Percentiles rank a stretch among this genome's conserved stretches.
phyloP scores from a whole-genome alignment of 2,113 vertebrate genomes.

The Gracilinanus agilis region DNA sequence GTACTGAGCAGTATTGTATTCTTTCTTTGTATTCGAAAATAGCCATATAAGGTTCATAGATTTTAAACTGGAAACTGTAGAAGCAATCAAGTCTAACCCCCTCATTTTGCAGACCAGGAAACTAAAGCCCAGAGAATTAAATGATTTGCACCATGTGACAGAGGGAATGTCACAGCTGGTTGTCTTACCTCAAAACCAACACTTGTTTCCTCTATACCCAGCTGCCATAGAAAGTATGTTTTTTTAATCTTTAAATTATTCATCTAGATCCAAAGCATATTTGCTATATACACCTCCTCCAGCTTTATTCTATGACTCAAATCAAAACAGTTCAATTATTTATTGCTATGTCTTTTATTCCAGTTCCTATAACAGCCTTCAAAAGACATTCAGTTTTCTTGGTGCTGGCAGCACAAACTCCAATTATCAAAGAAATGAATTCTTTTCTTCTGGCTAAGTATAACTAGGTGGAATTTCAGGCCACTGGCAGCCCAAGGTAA shows the following conservation, averaged over 20 bases:
- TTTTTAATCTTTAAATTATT: not conserved
- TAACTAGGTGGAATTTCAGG: not conserved
- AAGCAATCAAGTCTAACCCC: not conserved
- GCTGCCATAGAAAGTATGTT: not conserved
- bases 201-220: not conserved
- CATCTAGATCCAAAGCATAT: not conserved
- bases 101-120: conserved; percentile 4
- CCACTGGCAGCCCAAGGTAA: not conserved
- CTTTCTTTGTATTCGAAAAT: not conserved
- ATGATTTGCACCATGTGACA: conserved; percentile 19
- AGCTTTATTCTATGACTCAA: not conserved
- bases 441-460: not conserved
- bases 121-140: not conserved
- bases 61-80: not conserved
- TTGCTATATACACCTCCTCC: not conserved
- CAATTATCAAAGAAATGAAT: not conserved
- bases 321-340: not conserved
- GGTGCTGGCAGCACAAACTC: not conserved
- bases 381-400: not conserved
- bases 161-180: not conserved
- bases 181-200: conserved; percentile 33
- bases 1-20: not conserved
- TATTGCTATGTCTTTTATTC: not conserved
- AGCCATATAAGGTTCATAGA: not conserved
- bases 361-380: not conserved